A percentile compares a stretch with the other conserved stretches of the same genome.
These are phyloP conservation scores for Poeciliopsis turneri DNA, from an alignment of 2,797 vertebrate species.

Conservation along the genomic window DNA sequence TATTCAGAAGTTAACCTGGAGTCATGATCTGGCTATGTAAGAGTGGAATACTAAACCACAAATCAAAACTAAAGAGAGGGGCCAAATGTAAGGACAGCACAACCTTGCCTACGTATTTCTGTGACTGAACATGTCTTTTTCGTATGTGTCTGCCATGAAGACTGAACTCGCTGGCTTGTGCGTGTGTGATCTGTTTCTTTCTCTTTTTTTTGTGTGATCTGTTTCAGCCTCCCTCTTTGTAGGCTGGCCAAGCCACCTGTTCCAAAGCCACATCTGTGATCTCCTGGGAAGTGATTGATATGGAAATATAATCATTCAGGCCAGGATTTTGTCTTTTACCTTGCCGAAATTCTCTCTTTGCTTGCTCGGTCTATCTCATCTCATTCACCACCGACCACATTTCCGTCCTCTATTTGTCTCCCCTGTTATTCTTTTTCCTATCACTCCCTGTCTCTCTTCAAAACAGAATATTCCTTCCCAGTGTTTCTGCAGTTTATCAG, in stretches of 20 bases:
- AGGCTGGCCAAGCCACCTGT: conserved; percentile 86
- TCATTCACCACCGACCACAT: conserved; percentile 57
- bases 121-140: conserved; percentile 37
- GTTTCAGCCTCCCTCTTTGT: conserved; percentile 80
- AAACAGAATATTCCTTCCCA: conserved; percentile 32
- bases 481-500: conserved; percentile 58
- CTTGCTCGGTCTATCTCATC: conserved; percentile 62
- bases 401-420: conserved; percentile 64
- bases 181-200: conserved; percentile 22
- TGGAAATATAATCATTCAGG: conserved; percentile 86
- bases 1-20: conserved; percentile 55
- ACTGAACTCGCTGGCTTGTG: conserved; percentile 46
- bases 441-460: conserved; percentile 28
- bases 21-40: conserved; percentile 43
- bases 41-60: conserved; percentile 61
- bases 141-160: conserved; percentile 41
- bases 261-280: conserved; percentile 85
- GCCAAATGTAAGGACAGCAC: conserved; percentile 20
- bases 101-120: conserved; percentile 27
- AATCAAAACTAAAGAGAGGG: conserved; percentile 44
- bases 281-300: conserved; percentile 86
- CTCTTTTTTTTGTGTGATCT: conserved; percentile 41
- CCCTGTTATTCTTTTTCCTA: conserved; percentile 37
- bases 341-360: conserved; percentile 44
- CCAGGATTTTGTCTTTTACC: conserved; percentile 77